These are phyloP conservation scores for Parazoanthus darwini DNA, from an alignment of 92 coral and sea anemone species.

Conservation along the genomic window DNA sequence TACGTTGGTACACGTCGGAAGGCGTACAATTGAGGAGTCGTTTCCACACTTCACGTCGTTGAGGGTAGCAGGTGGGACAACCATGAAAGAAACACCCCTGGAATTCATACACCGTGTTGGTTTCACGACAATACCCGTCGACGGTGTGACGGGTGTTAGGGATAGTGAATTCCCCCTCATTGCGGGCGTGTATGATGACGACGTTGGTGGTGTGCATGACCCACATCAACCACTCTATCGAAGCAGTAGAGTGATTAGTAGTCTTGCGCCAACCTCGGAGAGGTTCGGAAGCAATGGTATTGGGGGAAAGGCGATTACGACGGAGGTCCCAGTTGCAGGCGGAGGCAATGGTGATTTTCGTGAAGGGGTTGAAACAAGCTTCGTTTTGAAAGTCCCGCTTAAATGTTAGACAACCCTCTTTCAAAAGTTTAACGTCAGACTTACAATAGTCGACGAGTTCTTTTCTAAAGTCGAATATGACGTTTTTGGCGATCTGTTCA, in stretches of 20 bases:
- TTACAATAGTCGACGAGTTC: not conserved
- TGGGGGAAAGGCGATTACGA: not conserved
- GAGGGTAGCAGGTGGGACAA: too few relatives aligned
- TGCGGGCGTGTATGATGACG: too few relatives aligned
- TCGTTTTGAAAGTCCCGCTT: not conserved
- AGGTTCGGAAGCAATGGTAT: not conserved
- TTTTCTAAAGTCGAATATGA: not conserved
- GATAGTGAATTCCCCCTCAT: too few relatives aligned
- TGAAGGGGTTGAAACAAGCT: too few relatives aligned
- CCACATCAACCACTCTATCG: not conserved
- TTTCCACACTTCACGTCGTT: too few relatives aligned
- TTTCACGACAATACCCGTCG: too few relatives aligned
- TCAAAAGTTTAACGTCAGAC: not conserved
- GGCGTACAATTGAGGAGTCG: too few relatives aligned
- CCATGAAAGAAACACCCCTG: too few relatives aligned
- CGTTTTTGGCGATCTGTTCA: not conserved
- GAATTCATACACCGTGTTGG: too few relatives aligned
- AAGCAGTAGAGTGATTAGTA: not conserved
- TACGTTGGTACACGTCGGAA: too few relatives aligned
- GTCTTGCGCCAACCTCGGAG: not conserved
- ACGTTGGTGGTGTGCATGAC: too few relatives aligned
- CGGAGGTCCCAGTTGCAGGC: slow-evolving; percentile 1
- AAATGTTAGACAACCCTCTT: not conserved
- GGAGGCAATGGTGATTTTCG: not conserved
- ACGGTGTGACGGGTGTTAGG: too few relatives aligned